These are phyloP conservation scores for Aphrophora alni DNA, from an alignment of 2,888 invertebrate genomes.

Conservation along the genomic window DNA sequence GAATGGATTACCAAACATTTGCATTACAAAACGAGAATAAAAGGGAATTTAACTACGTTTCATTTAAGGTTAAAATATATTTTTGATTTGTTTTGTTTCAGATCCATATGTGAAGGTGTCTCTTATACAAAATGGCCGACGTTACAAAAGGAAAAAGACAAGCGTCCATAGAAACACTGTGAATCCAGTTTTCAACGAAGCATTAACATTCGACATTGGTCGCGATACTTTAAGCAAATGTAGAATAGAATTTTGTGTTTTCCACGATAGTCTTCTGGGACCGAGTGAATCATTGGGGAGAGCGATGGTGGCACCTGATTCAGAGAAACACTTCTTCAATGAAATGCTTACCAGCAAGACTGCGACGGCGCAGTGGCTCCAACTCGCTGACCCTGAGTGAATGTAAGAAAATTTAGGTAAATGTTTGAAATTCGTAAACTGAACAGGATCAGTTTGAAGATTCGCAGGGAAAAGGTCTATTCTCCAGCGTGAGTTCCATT, in stretches of 20 bases:
- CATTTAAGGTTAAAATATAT: too few relatives aligned
- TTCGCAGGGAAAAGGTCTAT: background rate
- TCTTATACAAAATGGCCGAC: conserved; percentile 58
- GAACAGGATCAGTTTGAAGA: background rate
- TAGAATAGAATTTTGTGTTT: conserved; percentile 65
- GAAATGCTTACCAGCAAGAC: conserved; percentile 62
- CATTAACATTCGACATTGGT: conserved; percentile 60
- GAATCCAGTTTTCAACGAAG: conserved; percentile 63
- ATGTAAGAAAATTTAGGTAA: background rate
- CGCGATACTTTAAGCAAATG: conserved; percentile 64
- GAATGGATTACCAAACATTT: too few relatives aligned
- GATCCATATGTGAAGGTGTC: conserved; percentile 62
- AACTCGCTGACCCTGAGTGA: conserved; percentile 58
- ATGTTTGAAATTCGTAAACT: background rate
- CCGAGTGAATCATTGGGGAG: conserved; percentile 56
- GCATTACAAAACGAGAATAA: too few relatives aligned
- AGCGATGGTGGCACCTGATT: conserved; percentile 61
- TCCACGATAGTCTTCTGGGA: conserved; percentile 65
- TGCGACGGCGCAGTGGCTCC: conserved; percentile 64
- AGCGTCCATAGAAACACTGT: conserved; percentile 60
- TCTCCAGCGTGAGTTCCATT: background rate
- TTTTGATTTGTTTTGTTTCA: conserved; percentile 51
- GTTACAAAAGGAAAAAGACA: conserved; percentile 62
- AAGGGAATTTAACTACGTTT: too few relatives aligned
- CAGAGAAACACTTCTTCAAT: conserved; percentile 63